These are phyloP conservation scores for Coregonus sp. DNA, from an alignment of 2,797 vertebrate genomes.

Conservation along the genomic window DNA sequence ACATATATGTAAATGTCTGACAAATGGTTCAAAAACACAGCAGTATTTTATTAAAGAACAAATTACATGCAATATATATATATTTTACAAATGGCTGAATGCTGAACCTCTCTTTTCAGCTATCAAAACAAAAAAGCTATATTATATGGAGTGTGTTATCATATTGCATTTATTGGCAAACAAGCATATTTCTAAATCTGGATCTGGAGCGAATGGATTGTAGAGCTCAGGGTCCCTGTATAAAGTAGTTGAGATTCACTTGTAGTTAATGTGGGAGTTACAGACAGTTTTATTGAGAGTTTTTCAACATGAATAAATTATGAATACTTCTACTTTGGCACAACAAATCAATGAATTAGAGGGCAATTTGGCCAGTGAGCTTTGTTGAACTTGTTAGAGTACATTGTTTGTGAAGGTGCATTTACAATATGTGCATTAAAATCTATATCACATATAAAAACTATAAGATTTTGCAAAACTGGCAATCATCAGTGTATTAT, in stretches of 20 bases:
- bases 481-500: conserved; percentile 32
- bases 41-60: background rate
- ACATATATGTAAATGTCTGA: background rate
- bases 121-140: background rate
- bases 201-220: background rate
- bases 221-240: background rate
- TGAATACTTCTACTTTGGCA: background rate
- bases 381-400: background rate
- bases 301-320: background rate
- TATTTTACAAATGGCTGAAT: background rate
- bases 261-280: background rate
- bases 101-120: background rate
- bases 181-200: conserved; percentile 1
- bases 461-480: conserved; percentile 41
- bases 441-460: conserved; percentile 37
- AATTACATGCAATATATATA: background rate
- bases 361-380: background rate
- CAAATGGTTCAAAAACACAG: background rate
- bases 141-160: background rate
- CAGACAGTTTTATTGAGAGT: background rate
- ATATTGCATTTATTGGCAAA: background rate
- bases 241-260: background rate
- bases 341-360: background rate
- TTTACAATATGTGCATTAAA: conserved; percentile 3
- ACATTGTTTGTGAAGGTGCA: background rate